These are phyloP conservation scores for Netelia virgata DNA, from an alignment of 2,888 invertebrate species.

Conservation along the genomic window DNA sequence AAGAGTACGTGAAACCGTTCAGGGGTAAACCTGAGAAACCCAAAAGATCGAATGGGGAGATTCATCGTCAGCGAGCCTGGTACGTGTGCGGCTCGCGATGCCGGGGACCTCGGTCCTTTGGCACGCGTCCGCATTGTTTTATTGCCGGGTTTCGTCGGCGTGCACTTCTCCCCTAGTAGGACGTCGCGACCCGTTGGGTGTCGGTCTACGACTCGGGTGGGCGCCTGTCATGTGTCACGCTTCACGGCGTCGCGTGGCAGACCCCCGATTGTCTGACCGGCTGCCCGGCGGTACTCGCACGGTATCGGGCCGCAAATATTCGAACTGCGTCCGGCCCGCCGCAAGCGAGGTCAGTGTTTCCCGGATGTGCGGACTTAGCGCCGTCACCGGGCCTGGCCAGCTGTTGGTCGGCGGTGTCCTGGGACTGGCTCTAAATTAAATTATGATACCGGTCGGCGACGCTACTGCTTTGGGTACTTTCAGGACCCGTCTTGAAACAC, in stretches of 20 bases:
- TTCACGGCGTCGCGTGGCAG: conserved; percentile 58
- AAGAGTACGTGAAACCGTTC: no score
- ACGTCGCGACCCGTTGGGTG: conserved; percentile 87
- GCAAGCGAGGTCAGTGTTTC: conserved; percentile 64
- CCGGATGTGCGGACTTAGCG: conserved; percentile 73
- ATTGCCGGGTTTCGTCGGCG: conserved; percentile 75
- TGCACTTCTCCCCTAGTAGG: conserved; percentile 86
- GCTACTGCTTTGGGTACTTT: no score
- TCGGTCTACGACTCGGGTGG: conserved; percentile 83
- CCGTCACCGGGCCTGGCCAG: conserved; percentile 73
- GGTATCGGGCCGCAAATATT: conserved; percentile 49
- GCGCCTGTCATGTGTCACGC: conserved; percentile 75
- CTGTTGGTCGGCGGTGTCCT: conserved; percentile 76
- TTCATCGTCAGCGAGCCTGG: no score
- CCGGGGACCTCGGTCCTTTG: conserved; percentile 45
- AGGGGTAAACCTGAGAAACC: no score
- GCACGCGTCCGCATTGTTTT: conserved; percentile 63
- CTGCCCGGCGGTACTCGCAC: conserved; percentile 25
- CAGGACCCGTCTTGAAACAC: no score
- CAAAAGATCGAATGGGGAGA: no score
- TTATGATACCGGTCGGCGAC: no score
- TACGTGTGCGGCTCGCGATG: no score
- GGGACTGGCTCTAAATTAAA: no score
- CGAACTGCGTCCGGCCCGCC: conserved; percentile 28
- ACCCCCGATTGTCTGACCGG: conserved; percentile 24